Evolutionary conservation across 2,113 vertebrate genomes (phyloP).

Genomic region (Entomyzon cyanotis): DNA sequence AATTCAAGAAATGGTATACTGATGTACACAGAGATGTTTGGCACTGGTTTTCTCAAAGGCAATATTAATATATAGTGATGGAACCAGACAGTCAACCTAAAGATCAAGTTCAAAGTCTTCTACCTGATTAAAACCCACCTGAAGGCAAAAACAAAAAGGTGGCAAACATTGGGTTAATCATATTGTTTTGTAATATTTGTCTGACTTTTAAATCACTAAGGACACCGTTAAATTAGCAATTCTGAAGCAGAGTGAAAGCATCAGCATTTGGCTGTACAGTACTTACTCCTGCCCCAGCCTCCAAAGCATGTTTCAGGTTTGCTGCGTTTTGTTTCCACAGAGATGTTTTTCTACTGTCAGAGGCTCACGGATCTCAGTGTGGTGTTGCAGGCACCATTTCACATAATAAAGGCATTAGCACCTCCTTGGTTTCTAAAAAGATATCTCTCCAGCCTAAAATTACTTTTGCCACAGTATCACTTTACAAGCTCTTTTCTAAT

Average conservation of each 20-base stretch:
- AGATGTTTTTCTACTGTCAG: neutral
- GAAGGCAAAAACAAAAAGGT: neutral
- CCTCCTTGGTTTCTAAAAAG: conserved; percentile 18
- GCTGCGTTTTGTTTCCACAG: neutral
- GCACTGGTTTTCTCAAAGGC: neutral
- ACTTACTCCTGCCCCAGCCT: neutral
- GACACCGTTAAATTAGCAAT: neutral
- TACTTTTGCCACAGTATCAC: conserved; percentile 18
- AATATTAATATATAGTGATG: neutral
- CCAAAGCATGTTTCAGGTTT: neutral
- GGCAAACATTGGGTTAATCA: neutral
- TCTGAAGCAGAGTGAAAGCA: neutral
- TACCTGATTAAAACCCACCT: neutral
- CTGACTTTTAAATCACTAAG: neutral
- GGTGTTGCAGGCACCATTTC: neutral
- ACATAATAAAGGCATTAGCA: conserved; percentile 26
- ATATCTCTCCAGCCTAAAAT: conserved; percentile 16
- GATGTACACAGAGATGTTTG: neutral
- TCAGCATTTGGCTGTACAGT: neutral
- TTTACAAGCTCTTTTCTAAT: conserved; percentile 58
- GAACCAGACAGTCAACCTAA: neutral
- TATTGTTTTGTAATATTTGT: neutral
- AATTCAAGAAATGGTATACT: neutral
- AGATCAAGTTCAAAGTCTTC: neutral
- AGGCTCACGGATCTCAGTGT: neutral